Percentiles rank a stretch among this genome's conserved stretches.
These are phyloP conservation scores for Drosophila tani DNA, from an alignment of 1,140 invertebrate species.

Conservation along the genomic window DNA sequence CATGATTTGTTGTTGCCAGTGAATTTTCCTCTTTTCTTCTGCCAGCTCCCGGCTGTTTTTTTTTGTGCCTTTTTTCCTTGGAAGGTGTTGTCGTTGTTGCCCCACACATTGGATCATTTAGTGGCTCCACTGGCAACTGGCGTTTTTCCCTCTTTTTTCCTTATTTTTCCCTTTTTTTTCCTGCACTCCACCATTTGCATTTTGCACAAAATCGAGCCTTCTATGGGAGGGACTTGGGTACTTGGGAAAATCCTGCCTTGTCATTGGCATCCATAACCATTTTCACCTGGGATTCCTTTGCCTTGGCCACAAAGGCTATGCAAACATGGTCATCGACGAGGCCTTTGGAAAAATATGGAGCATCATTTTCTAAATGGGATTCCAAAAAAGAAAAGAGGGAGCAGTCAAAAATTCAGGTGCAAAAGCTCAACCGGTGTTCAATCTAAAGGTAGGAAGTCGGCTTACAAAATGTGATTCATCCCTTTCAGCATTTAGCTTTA, in stretches of 20 bases:
- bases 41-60: neutral
- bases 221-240: neutral
- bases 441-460: neutral
- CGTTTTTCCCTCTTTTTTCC: neutral
- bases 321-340: neutral
- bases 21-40: slow-evolving; percentile 37
- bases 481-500: neutral
- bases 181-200: slow-evolving; percentile 12
- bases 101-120: slow-evolving; percentile 71
- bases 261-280: slow-evolving; percentile 37
- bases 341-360: slow-evolving; percentile 9
- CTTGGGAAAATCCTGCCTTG: slow-evolving; percentile 23
- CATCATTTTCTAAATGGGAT: slow-evolving; percentile 16
- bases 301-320: slow-evolving; percentile 7
- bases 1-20: slow-evolving; percentile 64
- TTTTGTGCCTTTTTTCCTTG: slow-evolving; percentile 25
- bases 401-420: neutral
- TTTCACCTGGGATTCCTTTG: slow-evolving; percentile 18
- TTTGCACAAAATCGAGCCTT: slow-evolving; percentile 1
- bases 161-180: neutral
- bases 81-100: slow-evolving; percentile 47
- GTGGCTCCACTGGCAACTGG: slow-evolving; percentile 35
- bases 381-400: neutral
- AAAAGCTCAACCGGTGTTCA: neutral
- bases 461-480: neutral